Conservation (phyloP, 2,888 invertebrate species). For the Meteorus colon region DNA sequence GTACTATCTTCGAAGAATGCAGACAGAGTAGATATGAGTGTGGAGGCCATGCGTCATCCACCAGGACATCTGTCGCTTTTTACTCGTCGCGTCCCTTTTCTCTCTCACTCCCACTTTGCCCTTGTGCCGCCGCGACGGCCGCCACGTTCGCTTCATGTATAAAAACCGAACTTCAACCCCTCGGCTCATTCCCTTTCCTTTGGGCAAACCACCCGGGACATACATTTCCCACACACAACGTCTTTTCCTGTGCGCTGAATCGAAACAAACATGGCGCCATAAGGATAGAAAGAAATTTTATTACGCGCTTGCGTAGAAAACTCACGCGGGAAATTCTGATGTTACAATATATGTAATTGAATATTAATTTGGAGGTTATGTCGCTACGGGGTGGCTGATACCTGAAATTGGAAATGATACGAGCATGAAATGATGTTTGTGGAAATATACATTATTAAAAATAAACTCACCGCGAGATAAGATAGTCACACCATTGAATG, state of each 20-base stretch:
- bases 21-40: constrained; percentile 26
- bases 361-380: constrained; percentile 1
- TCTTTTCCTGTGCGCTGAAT: background rate
- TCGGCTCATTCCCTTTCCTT: constrained; percentile 21
- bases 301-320: constrained; percentile 11
- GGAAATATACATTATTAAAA: background rate
- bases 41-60: constrained; percentile 49
- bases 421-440: background rate
- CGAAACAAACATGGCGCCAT: constrained; percentile 12
- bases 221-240: constrained; percentile 2
- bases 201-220: constrained; percentile 20
- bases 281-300: background rate
- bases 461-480: background rate
- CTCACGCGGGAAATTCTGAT: background rate
- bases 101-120: constrained; percentile 24
- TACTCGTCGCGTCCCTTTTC: constrained; percentile 35
- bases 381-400: no score
- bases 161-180: constrained; percentile 23
- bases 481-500: background rate
- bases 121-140: background rate
- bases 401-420: no score
- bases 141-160: background rate
- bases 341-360: background rate
- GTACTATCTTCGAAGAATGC: constrained; percentile 33
- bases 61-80: constrained; percentile 51